Evolutionary conservation across 1,140 invertebrate species (phyloP), one percentile per base, ranked within the genome.

Genomic region (Drosophila ficusphila): DNA sequence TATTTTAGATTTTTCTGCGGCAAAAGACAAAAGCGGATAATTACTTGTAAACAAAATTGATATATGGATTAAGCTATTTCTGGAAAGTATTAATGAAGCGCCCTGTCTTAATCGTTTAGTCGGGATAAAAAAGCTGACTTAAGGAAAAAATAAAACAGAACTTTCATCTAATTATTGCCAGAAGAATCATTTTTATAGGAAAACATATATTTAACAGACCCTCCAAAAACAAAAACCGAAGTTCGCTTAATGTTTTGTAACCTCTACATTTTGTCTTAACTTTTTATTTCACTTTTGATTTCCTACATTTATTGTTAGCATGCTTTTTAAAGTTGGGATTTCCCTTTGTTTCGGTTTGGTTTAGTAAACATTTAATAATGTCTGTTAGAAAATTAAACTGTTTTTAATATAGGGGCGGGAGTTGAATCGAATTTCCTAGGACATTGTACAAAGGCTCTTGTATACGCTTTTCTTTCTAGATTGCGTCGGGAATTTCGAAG

Each of bases 281-380:
- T 73, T 38, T 73, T 73, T 73, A 73, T 73, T 73, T 72, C 69
- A 60, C 68, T 42, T 72, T 72, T 72, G 57, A 73, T 72, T 73
- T 73, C 69, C 69, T 73, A 73, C 69, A 73, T 72, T 73, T 57
- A 73, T 72, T 73, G 57, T 72, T 72, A 53, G 69, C 69, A 73
- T 73, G 69, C 68, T 57, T 72, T 72, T 72, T 52, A 72, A 72
- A 72, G 57, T 72, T 72, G 52, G 69, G 68, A 72, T 47, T 52
- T 73, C 51, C 48, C 46, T 61, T 72, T 72, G 56, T 25, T 69
- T 71, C 71, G 36, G 57, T 73, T 73, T 72, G 69, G 69, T 72
- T 72, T 72, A 72, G 68, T 72, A 72, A 72, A 72, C 68, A 71
- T 33, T 73, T 29, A 47, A 62, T 62, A 47, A 52, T 73, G 34